Base-by-base conservation (phyloP, 2,797 vertebrate genomes). In the Melanogrammus aeglefinus region DNA sequence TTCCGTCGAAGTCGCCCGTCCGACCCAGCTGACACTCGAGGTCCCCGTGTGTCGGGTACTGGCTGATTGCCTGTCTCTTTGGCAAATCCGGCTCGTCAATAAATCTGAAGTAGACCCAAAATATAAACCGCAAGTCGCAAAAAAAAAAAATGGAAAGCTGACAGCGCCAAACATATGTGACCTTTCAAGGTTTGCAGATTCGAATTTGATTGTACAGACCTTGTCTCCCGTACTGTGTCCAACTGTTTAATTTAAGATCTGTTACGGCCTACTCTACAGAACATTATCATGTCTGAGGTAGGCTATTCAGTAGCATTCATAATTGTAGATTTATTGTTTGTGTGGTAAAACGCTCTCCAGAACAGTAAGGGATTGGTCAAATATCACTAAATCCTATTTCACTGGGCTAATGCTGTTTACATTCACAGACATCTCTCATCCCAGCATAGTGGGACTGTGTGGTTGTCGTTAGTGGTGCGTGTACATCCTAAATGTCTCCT, bases 1-100 rank as follows among this genome's bases (percentile, higher is more conserved):
- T 69, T 69, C 63, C 1, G 24, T 77, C 13, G 79, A 78, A 1
- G 76, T 80, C 79, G 1, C 77, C 76, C 24, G 44, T 79, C 81
- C 74, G 29, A 75, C 78, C 51, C 73, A 12, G 75, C 79, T 82
- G 84, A 87, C 86, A 84, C 76, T 14, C n/a, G 83, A 86, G 91
- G 88, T 88, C 87, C 82, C 0, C 9, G 73, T 74, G 84, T 6
- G 76, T 72, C 74, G 2, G 29, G 18, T 74, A 78, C 77, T 47
- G 18, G 81, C 84, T 83, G 86, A 88, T 85, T 87, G 86, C 83
- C 77, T 76, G 84, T 90, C 83, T 87, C 84, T 44, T 6, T 14
- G 76, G 77, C 27, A 79, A 91, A 84, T 85, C 86, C 63, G 27
- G 24, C 63, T 69, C 63, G 24, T 69, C 63, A 69, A 69, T 69